Conservation (phyloP, 1,140 invertebrate genomes). For the Drosophila neocordata region DNA sequence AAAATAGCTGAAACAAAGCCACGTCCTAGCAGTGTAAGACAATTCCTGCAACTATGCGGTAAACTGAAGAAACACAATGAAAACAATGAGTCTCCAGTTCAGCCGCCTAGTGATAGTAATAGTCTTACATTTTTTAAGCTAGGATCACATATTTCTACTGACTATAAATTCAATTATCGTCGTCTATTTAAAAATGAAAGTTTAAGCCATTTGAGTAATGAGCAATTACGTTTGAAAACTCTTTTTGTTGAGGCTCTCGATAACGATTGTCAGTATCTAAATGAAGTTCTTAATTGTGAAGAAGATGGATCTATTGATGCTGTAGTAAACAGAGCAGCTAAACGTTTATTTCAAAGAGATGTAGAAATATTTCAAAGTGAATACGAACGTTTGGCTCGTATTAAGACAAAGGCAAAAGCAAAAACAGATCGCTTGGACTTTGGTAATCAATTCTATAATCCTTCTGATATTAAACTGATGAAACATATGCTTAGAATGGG, state of each 20-base stretch:
- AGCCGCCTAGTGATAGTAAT: not conserved
- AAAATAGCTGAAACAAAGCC: not conserved
- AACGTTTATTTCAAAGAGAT: slow-evolving; percentile 24
- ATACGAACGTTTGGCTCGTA: not conserved
- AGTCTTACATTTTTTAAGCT: slow-evolving; percentile 26
- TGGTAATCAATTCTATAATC: slow-evolving; percentile 42
- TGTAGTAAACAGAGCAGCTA: slow-evolving; percentile 34
- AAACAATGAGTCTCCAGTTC: not conserved
- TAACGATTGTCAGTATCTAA: slow-evolving; percentile 43
- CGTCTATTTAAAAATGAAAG: slow-evolving; percentile 34
- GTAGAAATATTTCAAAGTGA: slow-evolving; percentile 29
- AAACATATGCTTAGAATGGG: slow-evolving; percentile 43
- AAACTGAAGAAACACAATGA: not conserved
- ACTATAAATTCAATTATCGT: slow-evolving; percentile 48
- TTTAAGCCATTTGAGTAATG: slow-evolving; percentile 3
- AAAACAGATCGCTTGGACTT: slow-evolving; percentile 15
- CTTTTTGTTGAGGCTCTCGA: slow-evolving; percentile 51
- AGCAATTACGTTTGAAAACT: slow-evolving; percentile 36
- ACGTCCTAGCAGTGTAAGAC: slow-evolving; percentile 42
- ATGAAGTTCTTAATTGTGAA: slow-evolving; percentile 18
- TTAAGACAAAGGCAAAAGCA: not conserved
- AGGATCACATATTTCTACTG: not conserved
- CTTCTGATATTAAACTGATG: slow-evolving; percentile 45
- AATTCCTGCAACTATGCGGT: slow-evolving; percentile 24
- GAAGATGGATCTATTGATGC: slow-evolving; percentile 1